phyloP scores from a whole-genome alignment of 1,140 invertebrate species.

The Rhagoletis pomonella region DNA sequence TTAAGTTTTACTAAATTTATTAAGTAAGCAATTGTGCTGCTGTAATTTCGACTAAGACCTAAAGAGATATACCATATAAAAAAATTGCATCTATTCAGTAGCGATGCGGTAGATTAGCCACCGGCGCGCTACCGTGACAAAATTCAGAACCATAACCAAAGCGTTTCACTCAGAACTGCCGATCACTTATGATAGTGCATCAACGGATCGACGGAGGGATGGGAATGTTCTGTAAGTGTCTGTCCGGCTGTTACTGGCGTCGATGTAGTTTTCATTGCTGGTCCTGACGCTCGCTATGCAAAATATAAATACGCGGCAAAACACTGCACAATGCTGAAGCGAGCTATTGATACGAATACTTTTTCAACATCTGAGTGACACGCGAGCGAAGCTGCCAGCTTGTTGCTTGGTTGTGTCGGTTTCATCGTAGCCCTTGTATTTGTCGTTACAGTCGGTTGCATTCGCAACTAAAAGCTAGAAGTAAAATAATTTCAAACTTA shows the following conservation, averaged over 20 bases:
- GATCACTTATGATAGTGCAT: slow-evolving; percentile 28
- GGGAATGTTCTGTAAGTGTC: not conserved
- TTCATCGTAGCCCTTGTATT: not conserved
- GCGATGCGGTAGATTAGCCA: not conserved
- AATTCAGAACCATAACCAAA: slow-evolving; percentile 46
- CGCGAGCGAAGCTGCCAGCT: not conserved
- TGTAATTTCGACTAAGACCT: not conserved
- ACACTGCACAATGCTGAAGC: slow-evolving; percentile 12
- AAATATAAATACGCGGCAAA: slow-evolving; percentile 43
- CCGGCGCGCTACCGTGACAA: slow-evolving; percentile 10
- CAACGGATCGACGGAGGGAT: not conserved
- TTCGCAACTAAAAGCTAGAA: slow-evolving; percentile 42
- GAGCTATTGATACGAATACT: not conserved
- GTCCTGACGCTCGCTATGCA: slow-evolving; percentile 1
- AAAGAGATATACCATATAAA: not conserved
- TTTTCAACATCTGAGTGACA: not conserved
- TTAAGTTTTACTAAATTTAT: not conserved
- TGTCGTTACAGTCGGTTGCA: slow-evolving; percentile 35
- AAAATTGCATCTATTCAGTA: slow-evolving; percentile 44
- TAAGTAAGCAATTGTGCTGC: not conserved
- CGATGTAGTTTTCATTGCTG: not conserved
- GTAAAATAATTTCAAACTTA: slow-evolving; percentile 50
- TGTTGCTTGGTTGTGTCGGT: not conserved
- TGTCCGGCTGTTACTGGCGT: too few species aligned
- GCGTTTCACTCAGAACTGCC: slow-evolving; percentile 24